Conservation (phyloP, 1,140 invertebrate species). For the Drosophila miranda region DNA sequence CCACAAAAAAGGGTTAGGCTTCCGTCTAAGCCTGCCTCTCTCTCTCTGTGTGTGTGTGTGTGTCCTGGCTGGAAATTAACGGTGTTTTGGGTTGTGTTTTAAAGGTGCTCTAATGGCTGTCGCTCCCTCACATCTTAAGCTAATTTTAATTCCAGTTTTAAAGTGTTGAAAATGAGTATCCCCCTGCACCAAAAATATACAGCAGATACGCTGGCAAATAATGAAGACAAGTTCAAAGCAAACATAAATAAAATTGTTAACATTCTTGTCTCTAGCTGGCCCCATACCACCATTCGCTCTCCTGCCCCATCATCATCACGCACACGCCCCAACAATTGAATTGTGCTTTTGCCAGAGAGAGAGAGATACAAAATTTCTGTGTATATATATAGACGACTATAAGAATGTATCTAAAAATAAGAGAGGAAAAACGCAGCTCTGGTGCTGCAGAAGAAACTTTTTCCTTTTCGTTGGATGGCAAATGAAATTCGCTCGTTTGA, state of each 20-base stretch:
- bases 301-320: slow-evolving; percentile 6
- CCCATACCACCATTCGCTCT: slow-evolving; percentile 7
- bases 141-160: slow-evolving; percentile 47
- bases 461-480: slow-evolving; percentile 73
- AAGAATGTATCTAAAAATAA: slow-evolving; percentile 43
- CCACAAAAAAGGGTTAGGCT: slow-evolving; percentile 39
- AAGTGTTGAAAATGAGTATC: slow-evolving; percentile 6
- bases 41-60: slow-evolving; percentile 15
- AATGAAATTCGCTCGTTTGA: slow-evolving; percentile 78
- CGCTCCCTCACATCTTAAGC: slow-evolving; percentile 38
- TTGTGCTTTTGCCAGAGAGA: slow-evolving; percentile 32
- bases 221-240: slow-evolving; percentile 78
- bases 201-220: slow-evolving; percentile 66
- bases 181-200: no score
- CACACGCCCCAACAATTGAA: slow-evolving; percentile 74
- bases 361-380: slow-evolving; percentile 36
- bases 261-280: slow-evolving; percentile 53
- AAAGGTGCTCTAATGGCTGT: slow-evolving; percentile 59
- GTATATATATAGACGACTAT: slow-evolving; percentile 18
- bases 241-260: slow-evolving; percentile 81
- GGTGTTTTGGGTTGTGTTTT: slow-evolving; percentile 32
- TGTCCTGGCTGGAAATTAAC: slow-evolving; percentile 58
- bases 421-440: slow-evolving; percentile 14
- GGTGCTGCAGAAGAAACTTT: slow-evolving; percentile 56
- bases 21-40: slow-evolving; percentile 7